Evolutionary conservation across 2,888 invertebrate genomes (phyloP).

Genomic region (Dioctria rufipes): DNA sequence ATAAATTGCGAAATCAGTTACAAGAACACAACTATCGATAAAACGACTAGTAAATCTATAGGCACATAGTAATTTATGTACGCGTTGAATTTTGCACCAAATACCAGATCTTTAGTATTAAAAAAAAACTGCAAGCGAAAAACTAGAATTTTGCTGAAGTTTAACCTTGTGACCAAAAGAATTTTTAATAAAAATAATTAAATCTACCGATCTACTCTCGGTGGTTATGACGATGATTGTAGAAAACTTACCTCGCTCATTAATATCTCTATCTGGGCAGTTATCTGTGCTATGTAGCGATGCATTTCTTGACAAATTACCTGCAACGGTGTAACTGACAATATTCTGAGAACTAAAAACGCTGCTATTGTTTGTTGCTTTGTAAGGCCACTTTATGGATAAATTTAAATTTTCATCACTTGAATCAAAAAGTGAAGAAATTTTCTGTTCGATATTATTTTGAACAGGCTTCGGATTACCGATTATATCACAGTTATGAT

Average conservation of each 20-base stretch:
- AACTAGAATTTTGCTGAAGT: no score
- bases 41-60: not conserved
- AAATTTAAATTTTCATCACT: constrained; percentile 34
- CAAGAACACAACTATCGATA: no score
- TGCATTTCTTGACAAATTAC: not conserved
- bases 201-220: not conserved
- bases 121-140: no score
- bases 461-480: not conserved
- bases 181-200: not conserved
- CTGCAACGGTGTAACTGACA: not conserved
- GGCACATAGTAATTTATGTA: not conserved
- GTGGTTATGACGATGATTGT: no score
- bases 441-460: constrained; percentile 2
- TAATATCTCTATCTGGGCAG: not conserved
- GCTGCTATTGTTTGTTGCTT: not conserved
- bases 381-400: constrained; percentile 15
- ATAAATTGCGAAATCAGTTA: no score
- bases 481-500: constrained; percentile 8
- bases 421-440: constrained; percentile 36
- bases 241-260: constrained; percentile 8
- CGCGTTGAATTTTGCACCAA: not conserved
- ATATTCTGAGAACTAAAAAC: not conserved
- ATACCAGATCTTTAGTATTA: not conserved
- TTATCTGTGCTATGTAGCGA: not conserved
- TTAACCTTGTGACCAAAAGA: no score